These are phyloP conservation scores for Cheilosia urbana DNA, from an alignment of 2,888 invertebrate species.

Conservation along the genomic window DNA sequence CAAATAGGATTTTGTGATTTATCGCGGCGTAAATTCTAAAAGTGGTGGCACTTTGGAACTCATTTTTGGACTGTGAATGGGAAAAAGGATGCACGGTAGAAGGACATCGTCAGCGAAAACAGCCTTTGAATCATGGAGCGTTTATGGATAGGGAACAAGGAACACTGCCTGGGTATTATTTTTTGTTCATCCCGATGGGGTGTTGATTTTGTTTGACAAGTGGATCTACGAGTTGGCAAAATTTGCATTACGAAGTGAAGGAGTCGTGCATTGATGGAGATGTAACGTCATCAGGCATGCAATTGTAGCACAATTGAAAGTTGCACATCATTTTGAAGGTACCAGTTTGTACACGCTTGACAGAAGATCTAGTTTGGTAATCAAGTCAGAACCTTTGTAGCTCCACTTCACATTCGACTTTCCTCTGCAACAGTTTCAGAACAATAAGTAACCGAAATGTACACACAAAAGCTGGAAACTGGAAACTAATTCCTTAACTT, in stretches of 20 bases:
- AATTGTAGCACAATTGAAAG: neutral
- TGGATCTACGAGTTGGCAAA: conserved; percentile 12
- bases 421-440: no score
- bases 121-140: neutral
- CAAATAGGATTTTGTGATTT: conserved; percentile 72
- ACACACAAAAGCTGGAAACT: neutral
- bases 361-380: no score
- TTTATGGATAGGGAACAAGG: neutral
- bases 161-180: neutral
- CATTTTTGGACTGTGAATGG: conserved; percentile 11
- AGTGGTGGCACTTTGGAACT: conserved; percentile 37
- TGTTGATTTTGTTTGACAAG: conserved; percentile 30
- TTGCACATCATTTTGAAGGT: no score
- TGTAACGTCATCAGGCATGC: neutral
- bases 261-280: neutral
- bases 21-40: conserved; percentile 64
- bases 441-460: neutral
- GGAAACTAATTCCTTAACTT: conserved; percentile 2
- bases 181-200: neutral
- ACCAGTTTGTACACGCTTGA: no score
- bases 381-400: no score
- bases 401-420: no score
- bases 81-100: neutral
- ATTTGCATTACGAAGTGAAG: neutral
- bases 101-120: conserved; percentile 16